These are phyloP conservation scores for Calameuta filiformis DNA, from an alignment of 2,888 invertebrate genomes.

Conservation along the genomic window DNA sequence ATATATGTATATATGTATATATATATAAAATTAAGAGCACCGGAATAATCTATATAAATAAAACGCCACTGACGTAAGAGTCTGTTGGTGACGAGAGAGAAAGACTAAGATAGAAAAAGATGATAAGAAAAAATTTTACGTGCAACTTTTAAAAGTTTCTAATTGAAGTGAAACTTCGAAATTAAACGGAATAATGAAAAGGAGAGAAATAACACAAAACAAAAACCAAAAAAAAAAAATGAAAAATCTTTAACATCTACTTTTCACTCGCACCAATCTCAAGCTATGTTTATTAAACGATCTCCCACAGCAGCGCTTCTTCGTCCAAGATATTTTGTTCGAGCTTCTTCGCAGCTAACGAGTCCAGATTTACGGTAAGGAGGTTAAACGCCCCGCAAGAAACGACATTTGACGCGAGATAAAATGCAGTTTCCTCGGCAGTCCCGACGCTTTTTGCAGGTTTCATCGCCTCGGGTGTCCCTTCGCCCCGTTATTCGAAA, in stretches of 20 bases:
- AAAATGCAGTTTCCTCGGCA: conserved; percentile 33
- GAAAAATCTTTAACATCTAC: not conserved
- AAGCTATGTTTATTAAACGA: not conserved
- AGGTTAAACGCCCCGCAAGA: conserved; percentile 47
- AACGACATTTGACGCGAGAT: conserved; percentile 46
- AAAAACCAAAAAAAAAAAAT: too few species aligned
- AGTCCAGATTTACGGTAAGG: conserved; percentile 40
- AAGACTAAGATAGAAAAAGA: not conserved
- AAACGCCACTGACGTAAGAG: not conserved
- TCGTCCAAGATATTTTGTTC: conserved; percentile 47
- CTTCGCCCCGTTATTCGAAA: not conserved
- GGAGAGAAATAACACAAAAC: not conserved
- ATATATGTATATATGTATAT: not conserved
- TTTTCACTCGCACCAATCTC: not conserved
- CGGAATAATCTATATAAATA: not conserved
- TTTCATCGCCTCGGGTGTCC: not conserved
- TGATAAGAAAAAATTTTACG: not conserved
- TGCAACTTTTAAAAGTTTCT: not conserved
- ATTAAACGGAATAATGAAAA: not conserved
- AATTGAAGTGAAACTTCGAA: not conserved
- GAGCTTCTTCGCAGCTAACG: conserved; percentile 44
- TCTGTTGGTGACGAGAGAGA: not conserved
- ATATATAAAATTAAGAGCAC: not conserved
- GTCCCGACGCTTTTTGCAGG: not conserved
- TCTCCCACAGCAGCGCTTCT: not conserved